A percentile compares a stretch with the other conserved stretches of the same genome.
phyloP scores from a whole-genome alignment of 2,113 vertebrate species.

The Oreotrochilus melanogaster region DNA sequence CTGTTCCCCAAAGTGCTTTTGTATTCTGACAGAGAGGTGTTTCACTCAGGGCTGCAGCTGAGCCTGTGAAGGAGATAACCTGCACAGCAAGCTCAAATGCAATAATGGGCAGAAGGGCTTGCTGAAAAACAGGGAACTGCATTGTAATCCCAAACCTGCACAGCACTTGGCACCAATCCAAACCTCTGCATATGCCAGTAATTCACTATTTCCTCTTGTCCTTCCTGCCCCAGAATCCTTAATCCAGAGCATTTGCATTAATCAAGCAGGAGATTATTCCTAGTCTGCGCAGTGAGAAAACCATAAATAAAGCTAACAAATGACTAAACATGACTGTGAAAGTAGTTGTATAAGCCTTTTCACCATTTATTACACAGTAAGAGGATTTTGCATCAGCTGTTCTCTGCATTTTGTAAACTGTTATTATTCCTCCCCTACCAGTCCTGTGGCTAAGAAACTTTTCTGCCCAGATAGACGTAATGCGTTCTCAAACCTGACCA shows the following conservation, averaged over 20 bases:
- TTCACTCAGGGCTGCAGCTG: background rate
- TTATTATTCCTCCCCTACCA: background rate
- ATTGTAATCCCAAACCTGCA: slow-evolving; percentile 13
- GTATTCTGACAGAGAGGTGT: background rate
- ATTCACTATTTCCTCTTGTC: slow-evolving; percentile 69
- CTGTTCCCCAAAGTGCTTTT: background rate
- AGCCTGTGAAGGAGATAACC: background rate
- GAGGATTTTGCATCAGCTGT: background rate
- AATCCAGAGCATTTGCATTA: slow-evolving; percentile 76
- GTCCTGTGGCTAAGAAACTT: background rate
- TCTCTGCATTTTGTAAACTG: background rate
- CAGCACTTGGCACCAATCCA: background rate
- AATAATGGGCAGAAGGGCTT: background rate
- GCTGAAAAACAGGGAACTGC: background rate
- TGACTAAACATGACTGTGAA: background rate
- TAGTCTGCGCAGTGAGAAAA: background rate
- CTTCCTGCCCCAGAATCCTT: slow-evolving; percentile 70
- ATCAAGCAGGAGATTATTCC: background rate
- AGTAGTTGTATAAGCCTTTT: background rate
- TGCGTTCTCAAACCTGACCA: background rate
- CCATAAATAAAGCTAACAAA: background rate
- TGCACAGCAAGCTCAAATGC: background rate
- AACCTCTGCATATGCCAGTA: slow-evolving; percentile 56
- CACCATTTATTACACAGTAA: background rate
- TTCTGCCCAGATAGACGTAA: background rate